Evolutionary conservation across 2,113 vertebrate species (phyloP).

Genomic region (Rhegmatorhina hoffmannsi): DNA sequence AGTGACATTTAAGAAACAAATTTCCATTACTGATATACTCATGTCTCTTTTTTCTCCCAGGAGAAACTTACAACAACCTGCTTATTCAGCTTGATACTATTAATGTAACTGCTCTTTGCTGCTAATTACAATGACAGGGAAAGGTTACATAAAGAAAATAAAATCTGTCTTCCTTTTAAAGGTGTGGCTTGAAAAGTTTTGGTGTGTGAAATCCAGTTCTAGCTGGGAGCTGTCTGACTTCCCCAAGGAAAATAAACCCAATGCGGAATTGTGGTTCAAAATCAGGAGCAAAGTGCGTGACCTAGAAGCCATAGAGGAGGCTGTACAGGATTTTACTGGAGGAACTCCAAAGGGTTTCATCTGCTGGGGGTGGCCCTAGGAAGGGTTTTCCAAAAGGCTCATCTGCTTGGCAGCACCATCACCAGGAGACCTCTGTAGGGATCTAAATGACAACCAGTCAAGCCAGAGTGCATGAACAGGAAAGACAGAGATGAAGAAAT

Average conservation of each 20-base stretch:
- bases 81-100: background rate
- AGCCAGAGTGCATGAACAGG: background rate
- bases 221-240: background rate
- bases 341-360: background rate
- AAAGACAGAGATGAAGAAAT: background rate
- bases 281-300: background rate
- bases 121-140: background rate
- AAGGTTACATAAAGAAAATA: background rate
- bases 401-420: background rate
- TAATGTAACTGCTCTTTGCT: background rate
- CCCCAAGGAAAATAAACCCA: background rate
- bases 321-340: background rate
- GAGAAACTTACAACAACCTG: background rate
- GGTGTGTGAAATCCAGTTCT: background rate
- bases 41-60: background rate
- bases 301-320: background rate
- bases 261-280: background rate
- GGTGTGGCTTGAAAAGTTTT: background rate
- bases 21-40: background rate
- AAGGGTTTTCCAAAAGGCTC: background rate
- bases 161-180: background rate
- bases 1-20: background rate
- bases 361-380: background rate
- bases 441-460: background rate
- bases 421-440: background rate